Evolutionary conservation across 2,113 vertebrate genomes (phyloP), one percentile per base, ranked within the genome.

Genomic region (Natator depressus): DNA sequence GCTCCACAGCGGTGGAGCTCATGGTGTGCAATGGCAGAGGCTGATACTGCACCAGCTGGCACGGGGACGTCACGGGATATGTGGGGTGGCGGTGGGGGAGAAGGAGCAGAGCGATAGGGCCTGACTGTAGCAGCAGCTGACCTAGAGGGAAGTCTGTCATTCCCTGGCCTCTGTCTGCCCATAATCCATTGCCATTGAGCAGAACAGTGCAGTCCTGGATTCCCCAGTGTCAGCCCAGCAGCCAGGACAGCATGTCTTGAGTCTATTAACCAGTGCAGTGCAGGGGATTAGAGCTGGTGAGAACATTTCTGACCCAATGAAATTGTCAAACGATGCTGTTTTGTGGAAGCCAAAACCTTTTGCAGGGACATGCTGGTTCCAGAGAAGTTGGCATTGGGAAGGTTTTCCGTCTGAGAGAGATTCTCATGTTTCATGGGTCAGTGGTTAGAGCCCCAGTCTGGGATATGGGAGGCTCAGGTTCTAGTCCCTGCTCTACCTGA

Each of bases 1-100:
- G 35, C 51, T 25, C 46, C 8, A 35, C 47, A 80, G 49, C 75
- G 22, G 19, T 25, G 88, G 3, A 82, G 46, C 29, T 83, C 35
- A 47, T 0, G 1, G 29, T 9, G 17, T 3, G 9, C 57, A 22
- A 25, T 1, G 29, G 72, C 10, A 8, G 49, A 8, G 80, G 59
- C 50, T 46, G 16, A 3, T 47, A 53, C 57, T 50, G 80, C 62
- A 57, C 16, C 62, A 69, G 62, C 31, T n/a, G 62, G 6, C 31
- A n/a, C 49, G 55, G 53, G 35, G 24, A 24, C 22, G 10, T 62
- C 2, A 5, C n/a, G 55, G n/a, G 14, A 13, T 78, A 24, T 14
- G 14, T 81, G 11, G 20, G 22, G 25, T 0, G 27, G 29, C n/a
- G 50, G 80, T 54, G 11, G 31, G 69, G 0, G 69, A 75, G 20